Evolutionary conservation across 1,140 invertebrate species (phyloP).

Genomic region (Tetranychus urticae): DNA sequence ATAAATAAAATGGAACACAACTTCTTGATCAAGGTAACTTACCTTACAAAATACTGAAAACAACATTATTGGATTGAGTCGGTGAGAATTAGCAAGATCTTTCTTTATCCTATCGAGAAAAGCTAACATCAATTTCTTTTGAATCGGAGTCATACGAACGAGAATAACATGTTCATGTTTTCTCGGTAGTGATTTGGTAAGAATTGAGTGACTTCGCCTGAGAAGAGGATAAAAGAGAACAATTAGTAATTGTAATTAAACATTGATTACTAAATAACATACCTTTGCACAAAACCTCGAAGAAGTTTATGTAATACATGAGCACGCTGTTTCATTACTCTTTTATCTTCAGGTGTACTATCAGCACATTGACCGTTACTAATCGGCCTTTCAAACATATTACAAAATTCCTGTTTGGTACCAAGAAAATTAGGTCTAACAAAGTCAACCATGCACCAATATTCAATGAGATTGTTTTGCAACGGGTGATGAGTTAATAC

Average conservation of each 20-base stretch:
- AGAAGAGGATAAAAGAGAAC: constrained; percentile 9
- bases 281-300: constrained; percentile 70
- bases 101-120: constrained; percentile 5
- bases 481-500: constrained; percentile 83
- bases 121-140: constrained; percentile 35
- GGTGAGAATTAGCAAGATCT: neutral
- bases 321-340: constrained; percentile 63
- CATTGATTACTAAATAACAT: neutral
- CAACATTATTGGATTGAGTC: constrained; percentile 79
- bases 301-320: constrained; percentile 69
- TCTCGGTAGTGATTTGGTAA: constrained; percentile 57
- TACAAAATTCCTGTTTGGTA: constrained; percentile 74
- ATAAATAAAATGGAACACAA: neutral
- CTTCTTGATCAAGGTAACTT: constrained; percentile 11
- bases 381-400: constrained; percentile 53
- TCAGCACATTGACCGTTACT: constrained; percentile 84
- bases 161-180: constrained; percentile 80
- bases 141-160: constrained; percentile 60
- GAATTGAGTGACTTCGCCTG: constrained; percentile 59
- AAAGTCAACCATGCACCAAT: constrained; percentile 91
- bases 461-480: constrained; percentile 87
- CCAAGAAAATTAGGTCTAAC: constrained; percentile 69
- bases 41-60: constrained; percentile 95
- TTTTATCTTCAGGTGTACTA: constrained; percentile 64
- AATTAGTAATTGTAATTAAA: constrained; percentile 11